Evolutionary conservation across 2,888 invertebrate genomes (phyloP), one percentile per base, ranked within the genome.

Genomic region (Thereva unica): DNA sequence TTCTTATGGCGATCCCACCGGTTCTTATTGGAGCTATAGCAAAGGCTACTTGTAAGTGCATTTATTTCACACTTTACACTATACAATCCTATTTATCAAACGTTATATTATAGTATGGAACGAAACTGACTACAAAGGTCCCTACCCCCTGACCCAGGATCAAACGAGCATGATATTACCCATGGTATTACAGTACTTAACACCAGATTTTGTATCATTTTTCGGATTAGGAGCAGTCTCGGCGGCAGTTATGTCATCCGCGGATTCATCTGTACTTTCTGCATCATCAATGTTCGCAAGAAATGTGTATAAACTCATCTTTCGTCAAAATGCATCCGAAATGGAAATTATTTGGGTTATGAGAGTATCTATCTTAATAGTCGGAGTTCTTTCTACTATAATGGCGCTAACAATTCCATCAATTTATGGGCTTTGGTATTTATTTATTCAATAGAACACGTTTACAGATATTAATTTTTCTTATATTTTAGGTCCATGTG

Each of bases 261-360:
- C 98, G 0, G 98, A 99, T 82, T 98, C 98, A 64, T 97, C 97
- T 73, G 95, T 99, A 59, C 86, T 99, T 23, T 97, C 97, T 34
- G 98, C 98, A 3, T 95, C 95, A 73, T 96, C 97, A 38, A 98
- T 99, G 98, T 99, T 99, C 78, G 97, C 98, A 70, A 88, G 97
- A 78, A 99, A 99, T 82, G 93, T 99, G 73, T 98, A 98, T 86
- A 96, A 93, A 83, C 86, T 96, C 80, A 95, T 98, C 78, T 95
- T 99, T 83, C 85, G 98, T 67, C 96, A 96, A 82, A 89, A 91
- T 80, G 97, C 97, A 44, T 96, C 96, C 40, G 98, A 98, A 84
- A 92, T 91, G 88, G 98, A 98, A 85, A 95, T 99, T 75, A 92
- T 93, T 76, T 93, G 93, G 92, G 93, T 93, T 77, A 97, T 99